phyloP scores from a whole-genome alignment of 1,140 invertebrate genomes.

The Papilio polytes region DNA sequence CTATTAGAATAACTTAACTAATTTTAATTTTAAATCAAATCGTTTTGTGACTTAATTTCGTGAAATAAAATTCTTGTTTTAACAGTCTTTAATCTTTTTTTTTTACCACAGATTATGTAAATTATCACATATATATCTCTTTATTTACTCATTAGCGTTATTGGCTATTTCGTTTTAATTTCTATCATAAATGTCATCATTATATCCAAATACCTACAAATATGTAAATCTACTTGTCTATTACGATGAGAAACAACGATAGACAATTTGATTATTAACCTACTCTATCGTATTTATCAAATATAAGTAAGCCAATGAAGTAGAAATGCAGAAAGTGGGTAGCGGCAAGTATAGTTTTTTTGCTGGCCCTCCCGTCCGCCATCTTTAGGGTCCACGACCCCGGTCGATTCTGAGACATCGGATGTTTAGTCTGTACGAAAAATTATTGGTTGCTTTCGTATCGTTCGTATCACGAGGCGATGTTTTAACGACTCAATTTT shows the following conservation, averaged over 20 bases:
- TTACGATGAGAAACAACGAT: not conserved
- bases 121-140: conserved; percentile 8
- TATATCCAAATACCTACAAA: not conserved
- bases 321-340: conserved; percentile 23
- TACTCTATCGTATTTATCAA: not conserved
- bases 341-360: conserved; percentile 44
- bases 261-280: not conserved
- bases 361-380: conserved; percentile 62
- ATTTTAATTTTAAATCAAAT: conserved; percentile 33
- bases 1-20: conserved; percentile 27
- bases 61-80: conserved; percentile 32
- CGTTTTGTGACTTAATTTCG: conserved; percentile 27
- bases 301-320: not conserved
- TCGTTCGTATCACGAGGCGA: conserved; percentile 55
- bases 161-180: conserved; percentile 6
- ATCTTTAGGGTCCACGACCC: conserved; percentile 67
- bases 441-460: conserved; percentile 67
- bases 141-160: conserved; percentile 24
- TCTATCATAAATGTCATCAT: conserved; percentile 1
- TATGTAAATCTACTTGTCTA: not conserved
- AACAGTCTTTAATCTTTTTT: conserved; percentile 20
- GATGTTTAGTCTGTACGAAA: conserved; percentile 78
- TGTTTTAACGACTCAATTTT: conserved; percentile 74
- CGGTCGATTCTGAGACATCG: conserved; percentile 75
- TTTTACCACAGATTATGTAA: conserved; percentile 22